phyloP scores from a whole-genome alignment of 2,888 invertebrate species.

The Hipparchia sbordonii region DNA sequence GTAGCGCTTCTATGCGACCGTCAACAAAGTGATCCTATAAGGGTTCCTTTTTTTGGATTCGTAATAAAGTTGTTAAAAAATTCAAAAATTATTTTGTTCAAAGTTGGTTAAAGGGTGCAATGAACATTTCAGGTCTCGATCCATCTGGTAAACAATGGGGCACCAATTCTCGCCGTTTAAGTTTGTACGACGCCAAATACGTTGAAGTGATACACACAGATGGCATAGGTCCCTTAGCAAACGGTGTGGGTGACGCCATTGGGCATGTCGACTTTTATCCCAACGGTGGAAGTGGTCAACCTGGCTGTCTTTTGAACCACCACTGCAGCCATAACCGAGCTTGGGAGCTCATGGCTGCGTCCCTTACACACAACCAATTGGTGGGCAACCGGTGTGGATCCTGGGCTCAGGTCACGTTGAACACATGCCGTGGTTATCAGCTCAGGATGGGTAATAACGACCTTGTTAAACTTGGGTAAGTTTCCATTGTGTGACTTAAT shows the following conservation, averaged over 20 bases:
- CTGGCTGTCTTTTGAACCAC: constrained; percentile 57
- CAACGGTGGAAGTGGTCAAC: constrained; percentile 90
- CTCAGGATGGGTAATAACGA: constrained; percentile 54
- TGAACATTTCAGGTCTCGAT: constrained; percentile 54
- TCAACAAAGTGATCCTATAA: too few species aligned
- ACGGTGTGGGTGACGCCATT: constrained; percentile 87
- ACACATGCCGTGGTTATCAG: constrained; percentile 51
- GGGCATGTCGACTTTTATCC: constrained; percentile 95
- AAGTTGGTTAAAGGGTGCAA: not conserved
- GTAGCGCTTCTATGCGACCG: too few species aligned
- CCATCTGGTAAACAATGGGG: constrained; percentile 57
- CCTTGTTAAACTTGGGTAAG: constrained; percentile 54
- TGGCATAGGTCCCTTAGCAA: constrained; percentile 47
- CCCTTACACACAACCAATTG: constrained; percentile 47
- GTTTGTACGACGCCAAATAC: constrained; percentile 53
- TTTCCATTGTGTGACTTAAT: not conserved
- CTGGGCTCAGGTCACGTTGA: constrained; percentile 47
- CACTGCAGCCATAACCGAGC: constrained; percentile 60
- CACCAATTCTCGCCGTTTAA: constrained; percentile 47
- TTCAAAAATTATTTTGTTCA: not conserved
- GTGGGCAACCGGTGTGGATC: constrained; percentile 51
- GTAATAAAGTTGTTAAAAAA: too few species aligned
- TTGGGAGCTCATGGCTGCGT: constrained; percentile 56
- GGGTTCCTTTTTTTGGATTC: too few species aligned
- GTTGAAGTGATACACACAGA: constrained; percentile 71